Base-by-base conservation (phyloP, 64 coral and sea anemone species). In the Trachythela sp. region DNA sequence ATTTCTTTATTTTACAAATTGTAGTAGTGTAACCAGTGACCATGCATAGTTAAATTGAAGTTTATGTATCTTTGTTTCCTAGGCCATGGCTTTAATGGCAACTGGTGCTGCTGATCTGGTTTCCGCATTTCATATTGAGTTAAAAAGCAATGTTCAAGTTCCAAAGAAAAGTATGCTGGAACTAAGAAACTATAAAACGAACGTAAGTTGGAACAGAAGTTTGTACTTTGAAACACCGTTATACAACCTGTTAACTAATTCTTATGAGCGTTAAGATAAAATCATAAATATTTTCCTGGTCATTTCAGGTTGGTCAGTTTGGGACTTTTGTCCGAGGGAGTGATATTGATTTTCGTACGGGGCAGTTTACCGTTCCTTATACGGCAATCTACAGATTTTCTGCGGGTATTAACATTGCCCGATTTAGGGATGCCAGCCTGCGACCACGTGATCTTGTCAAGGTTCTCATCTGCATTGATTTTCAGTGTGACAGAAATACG, bases 241-340 rank as follows among this genome's bases (percentile, higher is more conserved):
- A 0, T 20, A 42, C 36, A 20, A 64, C 26, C 22, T 27, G 17
- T 20, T 64, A 24, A 8, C 56, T 27, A 64, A 64, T 1, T 64
- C 8, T 64, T 27, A 26, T 2, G 49, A 52, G 5, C 20, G 7
- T 64, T 64, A 6, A 20, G 20, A 64, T 27, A 64, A 26, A 64
- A 8, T 64, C 26, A n/a, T n/a, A n/a, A 6, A 64, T 64, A 6
- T 59, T 27, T n/a, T 64, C 22, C 26, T 64, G 56, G 18, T 39
- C 18, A 18, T 68, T 85, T 10, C 9, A 99, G 96, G 87, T 94
- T 39, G 93, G 94, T 22, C 89, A 90, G 35, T 93, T 84, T 85
- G 96, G 96, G 0, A 99, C 96, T 2, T 99, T 99, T 48, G 96
- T 95, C 11, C 89, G 96, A 60, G 96, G 96, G 13, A 88, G 93